Conservation (phyloP, 35 echinoderm and acorn worm species). For the Heliocidaris tuberculata region DNA sequence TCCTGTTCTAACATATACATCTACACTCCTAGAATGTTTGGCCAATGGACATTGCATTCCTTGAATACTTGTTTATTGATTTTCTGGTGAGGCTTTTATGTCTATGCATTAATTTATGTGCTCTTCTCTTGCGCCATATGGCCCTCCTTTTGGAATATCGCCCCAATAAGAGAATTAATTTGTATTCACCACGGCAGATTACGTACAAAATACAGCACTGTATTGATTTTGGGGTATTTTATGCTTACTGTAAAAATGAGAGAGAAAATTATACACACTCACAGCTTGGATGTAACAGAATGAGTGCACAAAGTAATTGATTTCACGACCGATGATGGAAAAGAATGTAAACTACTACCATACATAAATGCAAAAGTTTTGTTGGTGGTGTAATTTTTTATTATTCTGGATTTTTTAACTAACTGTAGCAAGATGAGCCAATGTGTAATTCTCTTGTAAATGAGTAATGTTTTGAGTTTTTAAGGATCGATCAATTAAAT, state of each 20-base stretch:
- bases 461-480: too few species aligned
- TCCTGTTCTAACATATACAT: constrained; percentile 29
- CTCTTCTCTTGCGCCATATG: constrained; percentile 35
- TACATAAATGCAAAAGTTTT: neutral
- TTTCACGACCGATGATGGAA: neutral
- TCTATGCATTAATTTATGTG: constrained; percentile 49
- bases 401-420: neutral
- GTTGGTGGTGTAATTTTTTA: neutral
- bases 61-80: constrained; percentile 42
- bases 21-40: neutral
- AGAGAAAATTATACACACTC: too few species aligned
- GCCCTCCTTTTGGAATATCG: constrained; percentile 33
- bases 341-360: neutral
- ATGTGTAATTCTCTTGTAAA: neutral
- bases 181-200: constrained; percentile 23
- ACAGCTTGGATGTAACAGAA: too few species aligned
- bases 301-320: neutral
- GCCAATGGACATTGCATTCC: constrained; percentile 41
- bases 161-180: constrained; percentile 49
- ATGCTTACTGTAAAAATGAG: neutral
- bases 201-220: constrained; percentile 46
- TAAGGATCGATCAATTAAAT: too few species aligned
- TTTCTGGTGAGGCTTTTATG: constrained; percentile 38
- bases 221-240: constrained; percentile 29
- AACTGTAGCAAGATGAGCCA: neutral